Evolutionary conservation across 2,888 invertebrate species (phyloP).

Genomic region (Ernsta delagoae): DNA sequence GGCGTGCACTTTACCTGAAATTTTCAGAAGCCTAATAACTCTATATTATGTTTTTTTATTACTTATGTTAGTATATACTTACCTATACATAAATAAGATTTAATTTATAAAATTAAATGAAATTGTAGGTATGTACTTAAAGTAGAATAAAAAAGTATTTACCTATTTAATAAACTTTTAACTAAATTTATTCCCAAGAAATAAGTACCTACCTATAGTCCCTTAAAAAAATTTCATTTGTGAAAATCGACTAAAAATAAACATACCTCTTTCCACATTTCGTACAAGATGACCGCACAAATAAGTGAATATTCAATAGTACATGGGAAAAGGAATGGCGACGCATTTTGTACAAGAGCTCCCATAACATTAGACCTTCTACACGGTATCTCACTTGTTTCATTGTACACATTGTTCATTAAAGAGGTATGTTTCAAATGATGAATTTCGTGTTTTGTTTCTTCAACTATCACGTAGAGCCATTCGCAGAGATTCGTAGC

Average conservation of each 20-base stretch:
- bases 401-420: constrained; percentile 48
- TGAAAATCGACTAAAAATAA: no score
- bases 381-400: constrained; percentile 67
- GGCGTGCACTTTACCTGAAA: constrained; percentile 78
- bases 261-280: constrained; percentile 66
- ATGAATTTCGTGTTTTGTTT: constrained; percentile 94
- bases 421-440: constrained; percentile 85
- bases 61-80: no score
- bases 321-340: constrained; percentile 95
- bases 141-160: no score
- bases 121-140: no score
- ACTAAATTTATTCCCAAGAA: no score
- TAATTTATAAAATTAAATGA: no score
- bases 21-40: neutral
- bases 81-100: no score
- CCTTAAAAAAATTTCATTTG: no score
- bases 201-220: no score
- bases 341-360: constrained; percentile 87
- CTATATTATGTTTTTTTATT: no score
- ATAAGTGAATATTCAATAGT: constrained; percentile 96
- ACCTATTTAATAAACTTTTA: no score
- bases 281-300: constrained; percentile 94
- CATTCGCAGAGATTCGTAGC: constrained; percentile 97
- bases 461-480: constrained; percentile 94
- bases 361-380: constrained; percentile 89